Evolutionary conservation across 1,140 invertebrate species (phyloP).

Genomic region (Calliphora vicina): DNA sequence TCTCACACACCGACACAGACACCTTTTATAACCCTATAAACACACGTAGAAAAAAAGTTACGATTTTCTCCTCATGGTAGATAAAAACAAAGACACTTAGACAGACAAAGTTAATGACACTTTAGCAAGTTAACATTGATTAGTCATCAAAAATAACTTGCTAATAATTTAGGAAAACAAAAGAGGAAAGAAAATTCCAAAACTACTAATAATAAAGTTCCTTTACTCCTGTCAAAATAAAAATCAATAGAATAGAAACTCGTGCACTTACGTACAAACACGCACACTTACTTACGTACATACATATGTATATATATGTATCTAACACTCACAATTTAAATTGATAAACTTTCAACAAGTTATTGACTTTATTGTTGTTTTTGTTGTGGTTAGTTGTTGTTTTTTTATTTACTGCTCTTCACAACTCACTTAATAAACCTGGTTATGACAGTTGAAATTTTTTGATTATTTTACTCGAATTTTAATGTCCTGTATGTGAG

Average conservation of each 20-base stretch:
- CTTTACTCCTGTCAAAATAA: background rate
- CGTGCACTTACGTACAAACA: background rate
- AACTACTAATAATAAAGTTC: background rate
- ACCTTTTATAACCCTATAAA: too few relatives aligned
- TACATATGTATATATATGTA: too few relatives aligned
- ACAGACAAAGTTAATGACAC: background rate
- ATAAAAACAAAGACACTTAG: background rate
- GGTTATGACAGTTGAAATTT: background rate
- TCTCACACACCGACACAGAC: background rate
- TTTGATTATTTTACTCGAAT: background rate
- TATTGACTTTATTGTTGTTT: background rate
- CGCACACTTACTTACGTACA: too few relatives aligned
- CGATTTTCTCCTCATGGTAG: background rate
- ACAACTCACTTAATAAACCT: background rate
- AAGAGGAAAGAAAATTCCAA: background rate
- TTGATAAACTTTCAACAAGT: background rate
- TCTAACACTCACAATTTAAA: background rate
- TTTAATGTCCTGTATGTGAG: background rate
- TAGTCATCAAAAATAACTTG: background rate
- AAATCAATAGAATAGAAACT: background rate
- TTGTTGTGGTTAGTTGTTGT: too few relatives aligned
- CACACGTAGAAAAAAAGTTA: background rate
- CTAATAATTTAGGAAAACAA: background rate
- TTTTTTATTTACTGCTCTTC: too few relatives aligned
- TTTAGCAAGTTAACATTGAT: constrained; percentile 1